Conservation (phyloP, 1,140 invertebrate species). For the Diprion similis region DNA sequence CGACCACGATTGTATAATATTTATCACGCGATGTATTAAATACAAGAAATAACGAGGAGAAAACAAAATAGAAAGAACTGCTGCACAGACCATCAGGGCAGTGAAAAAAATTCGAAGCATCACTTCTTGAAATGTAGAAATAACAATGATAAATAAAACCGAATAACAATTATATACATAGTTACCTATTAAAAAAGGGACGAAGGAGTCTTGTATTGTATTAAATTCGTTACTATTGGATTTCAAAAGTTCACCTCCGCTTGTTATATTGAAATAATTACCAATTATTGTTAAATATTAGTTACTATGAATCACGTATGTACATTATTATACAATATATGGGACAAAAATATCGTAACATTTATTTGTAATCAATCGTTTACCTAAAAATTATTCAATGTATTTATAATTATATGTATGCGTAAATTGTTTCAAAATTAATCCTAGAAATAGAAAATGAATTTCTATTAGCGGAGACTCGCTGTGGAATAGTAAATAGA, state of each 20-base stretch:
- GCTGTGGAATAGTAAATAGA: too few relatives aligned
- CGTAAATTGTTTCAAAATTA: too few relatives aligned
- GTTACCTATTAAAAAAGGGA: background rate
- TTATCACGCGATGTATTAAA: background rate
- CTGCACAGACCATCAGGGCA: background rate
- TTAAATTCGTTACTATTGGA: background rate
- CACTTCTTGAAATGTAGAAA: background rate
- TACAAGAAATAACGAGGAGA: background rate
- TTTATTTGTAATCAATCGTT: background rate
- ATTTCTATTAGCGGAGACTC: too few relatives aligned
- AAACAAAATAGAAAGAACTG: background rate
- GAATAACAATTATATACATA: background rate
- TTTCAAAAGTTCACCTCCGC: background rate
- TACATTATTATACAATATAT: background rate
- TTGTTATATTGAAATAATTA: background rate
- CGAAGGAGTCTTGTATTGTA: background rate
- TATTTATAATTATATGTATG: too few relatives aligned
- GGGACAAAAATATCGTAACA: conserved; percentile 3
- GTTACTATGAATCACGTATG: conserved; percentile 5
- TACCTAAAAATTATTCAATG: background rate
- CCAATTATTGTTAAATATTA: background rate
- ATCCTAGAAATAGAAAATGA: too few relatives aligned
- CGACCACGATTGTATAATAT: conserved; percentile 2
- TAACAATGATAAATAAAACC: background rate
- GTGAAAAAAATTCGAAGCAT: background rate